Base-by-base conservation (phyloP, 2,797 vertebrate species). In the Coccyzus lansbergi region DNA sequence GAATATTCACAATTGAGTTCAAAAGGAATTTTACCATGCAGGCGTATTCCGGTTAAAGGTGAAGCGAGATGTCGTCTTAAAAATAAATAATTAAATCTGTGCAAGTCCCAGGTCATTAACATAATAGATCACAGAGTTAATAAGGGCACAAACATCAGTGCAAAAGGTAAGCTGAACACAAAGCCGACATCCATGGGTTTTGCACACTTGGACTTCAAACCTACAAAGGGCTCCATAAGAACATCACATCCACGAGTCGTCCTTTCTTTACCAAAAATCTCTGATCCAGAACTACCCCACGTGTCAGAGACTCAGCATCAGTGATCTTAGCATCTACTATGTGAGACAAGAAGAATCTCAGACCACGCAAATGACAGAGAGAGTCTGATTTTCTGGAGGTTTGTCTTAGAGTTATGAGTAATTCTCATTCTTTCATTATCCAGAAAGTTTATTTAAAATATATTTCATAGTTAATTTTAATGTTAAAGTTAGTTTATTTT, bases 1-100 rank as follows among this genome's bases (percentile, higher is more conserved):
- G 82, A 94, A 94, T 91, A 83, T 83, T 91, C 68, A 76, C 65
- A 86, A 71, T 40, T 67, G 64, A 92, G 89, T 95, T 94, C 93
- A 94, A 88, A 85, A 82, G 84, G 75, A 95, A 95, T 94, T 75
- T 38, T 51, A 67, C 44, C 74, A 14, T 38, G 83, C 74, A 83
- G 92, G 87, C 92, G 44, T 18, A 21, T 31, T 70, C 28, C 4
- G 86, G 91, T 90, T 89, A 94, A 63, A 95, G 83, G 93, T 80
- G 92, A 94, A 93, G 40, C 58, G 69, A 93, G 90, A 77, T 53
- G 74, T 83, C 85, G 56, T 60, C 72, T 53, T 28, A 21, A 55
- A 92, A 91, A 79, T 55, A 93, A 93, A 80, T 40, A 72, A 93
- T 85, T 75, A 8, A 72, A 72, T 33, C n/a, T 0, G 3, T 29